Evolutionary conservation across 2,888 invertebrate genomes (phyloP).

Genomic region (Heliconius aoede): DNA sequence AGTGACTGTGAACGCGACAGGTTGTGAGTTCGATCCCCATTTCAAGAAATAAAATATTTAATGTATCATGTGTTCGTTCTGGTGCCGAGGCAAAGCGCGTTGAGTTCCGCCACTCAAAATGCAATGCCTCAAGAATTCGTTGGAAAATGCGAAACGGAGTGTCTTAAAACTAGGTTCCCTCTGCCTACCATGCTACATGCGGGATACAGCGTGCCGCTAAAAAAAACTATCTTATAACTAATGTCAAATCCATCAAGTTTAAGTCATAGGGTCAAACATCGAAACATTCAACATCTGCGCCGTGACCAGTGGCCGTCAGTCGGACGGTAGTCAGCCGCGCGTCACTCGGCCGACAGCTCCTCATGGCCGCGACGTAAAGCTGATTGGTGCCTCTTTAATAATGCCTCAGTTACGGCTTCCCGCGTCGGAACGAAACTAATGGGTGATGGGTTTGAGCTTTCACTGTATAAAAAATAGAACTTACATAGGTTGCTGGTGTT

Average conservation of each 20-base stretch:
- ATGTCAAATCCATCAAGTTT: conserved; percentile 13
- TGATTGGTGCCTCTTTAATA: conserved; percentile 71
- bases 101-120: too few species aligned
- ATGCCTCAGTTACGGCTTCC: conserved; percentile 48
- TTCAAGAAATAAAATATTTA: too few species aligned
- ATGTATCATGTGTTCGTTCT: too few species aligned
- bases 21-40: too few species aligned
- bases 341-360: conserved; percentile 71
- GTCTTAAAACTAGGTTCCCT: too few species aligned
- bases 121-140: too few species aligned
- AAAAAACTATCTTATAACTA: background rate
- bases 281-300: conserved; percentile 49
- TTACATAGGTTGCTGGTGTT: background rate
- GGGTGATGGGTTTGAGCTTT: conserved; percentile 55
- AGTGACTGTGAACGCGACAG: too few species aligned
- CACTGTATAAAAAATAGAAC: conserved; percentile 44
- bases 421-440: conserved; percentile 52
- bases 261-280: conserved; percentile 53
- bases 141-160: too few species aligned
- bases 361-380: conserved; percentile 72
- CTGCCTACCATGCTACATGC: too few species aligned
- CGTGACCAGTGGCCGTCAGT: conserved; percentile 54
- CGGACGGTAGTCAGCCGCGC: conserved; percentile 68
- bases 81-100: too few species aligned
- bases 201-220: too few species aligned